These are phyloP conservation scores for Pecten maximus DNA, from an alignment of 2,888 invertebrate species.

Conservation along the genomic window DNA sequence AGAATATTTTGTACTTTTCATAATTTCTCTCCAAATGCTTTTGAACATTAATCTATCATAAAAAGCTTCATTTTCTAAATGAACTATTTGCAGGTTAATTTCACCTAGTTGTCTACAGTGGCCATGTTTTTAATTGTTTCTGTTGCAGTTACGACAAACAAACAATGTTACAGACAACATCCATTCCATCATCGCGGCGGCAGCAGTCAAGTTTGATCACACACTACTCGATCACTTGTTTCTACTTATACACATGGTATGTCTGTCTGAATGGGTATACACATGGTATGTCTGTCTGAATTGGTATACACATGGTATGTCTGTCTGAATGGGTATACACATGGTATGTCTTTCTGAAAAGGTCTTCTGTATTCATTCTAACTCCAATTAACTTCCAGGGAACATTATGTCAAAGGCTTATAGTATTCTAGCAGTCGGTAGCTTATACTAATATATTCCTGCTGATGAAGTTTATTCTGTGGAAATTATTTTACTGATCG, in stretches of 20 bases:
- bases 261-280: slow-evolving; percentile 68
- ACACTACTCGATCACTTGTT: slow-evolving; percentile 83
- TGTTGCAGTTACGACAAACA: slow-evolving; percentile 82
- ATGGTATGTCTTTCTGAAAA: slow-evolving; percentile 76
- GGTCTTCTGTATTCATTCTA: background rate
- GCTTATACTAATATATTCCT: no score
- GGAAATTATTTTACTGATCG: no score
- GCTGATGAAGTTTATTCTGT: no score
- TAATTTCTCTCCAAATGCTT: background rate
- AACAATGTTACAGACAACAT: slow-evolving; percentile 84
- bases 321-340: slow-evolving; percentile 72
- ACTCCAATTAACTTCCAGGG: no score
- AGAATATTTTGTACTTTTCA: background rate
- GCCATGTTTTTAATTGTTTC: background rate
- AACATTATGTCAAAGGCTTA: no score
- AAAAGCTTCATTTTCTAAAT: background rate
- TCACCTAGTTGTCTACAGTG: background rate
- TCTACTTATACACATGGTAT: slow-evolving; percentile 82
- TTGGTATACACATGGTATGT: slow-evolving; percentile 81
- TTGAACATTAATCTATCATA: background rate
- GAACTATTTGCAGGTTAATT: background rate
- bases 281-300: slow-evolving; percentile 77
- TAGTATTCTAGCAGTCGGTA: no score
- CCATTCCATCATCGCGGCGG: slow-evolving; percentile 84
- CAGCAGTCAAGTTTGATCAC: slow-evolving; percentile 83